phyloP scores from a whole-genome alignment of 2,888 invertebrate genomes.

The Biston stratarius region DNA sequence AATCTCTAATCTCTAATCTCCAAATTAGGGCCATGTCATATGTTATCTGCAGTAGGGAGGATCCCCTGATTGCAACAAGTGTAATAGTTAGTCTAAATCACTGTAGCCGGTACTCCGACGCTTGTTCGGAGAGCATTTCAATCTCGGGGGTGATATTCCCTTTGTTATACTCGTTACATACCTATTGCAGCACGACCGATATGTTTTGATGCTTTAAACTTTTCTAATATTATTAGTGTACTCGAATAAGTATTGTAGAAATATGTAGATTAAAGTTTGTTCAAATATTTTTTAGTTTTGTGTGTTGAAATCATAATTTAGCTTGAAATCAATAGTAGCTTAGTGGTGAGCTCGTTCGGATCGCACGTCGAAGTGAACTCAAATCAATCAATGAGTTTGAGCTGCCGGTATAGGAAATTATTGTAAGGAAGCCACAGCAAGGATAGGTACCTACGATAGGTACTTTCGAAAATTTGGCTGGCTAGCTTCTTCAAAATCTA shows the following conservation, averaged over 20 bases:
- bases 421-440: too few relatives aligned
- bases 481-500: too few relatives aligned
- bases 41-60: slow-evolving; percentile 62
- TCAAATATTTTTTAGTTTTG: too few relatives aligned
- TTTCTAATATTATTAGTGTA: not conserved
- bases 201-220: slow-evolving; percentile 63
- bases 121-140: slow-evolving; percentile 67
- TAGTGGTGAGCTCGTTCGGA: too few relatives aligned
- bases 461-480: too few relatives aligned
- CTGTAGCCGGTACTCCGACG: slow-evolving; percentile 62
- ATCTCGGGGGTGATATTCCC: slow-evolving; percentile 71
- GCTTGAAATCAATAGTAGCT: too few relatives aligned
- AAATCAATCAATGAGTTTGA: too few relatives aligned
- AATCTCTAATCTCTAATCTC: slow-evolving; percentile 59
- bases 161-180: slow-evolving; percentile 61
- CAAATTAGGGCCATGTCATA: slow-evolving; percentile 74
- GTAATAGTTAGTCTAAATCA: slow-evolving; percentile 80
- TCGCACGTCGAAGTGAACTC: too few relatives aligned
- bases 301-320: too few relatives aligned
- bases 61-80: slow-evolving; percentile 69
- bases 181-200: slow-evolving; percentile 46
- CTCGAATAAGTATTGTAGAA: not conserved
- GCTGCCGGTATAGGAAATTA: too few relatives aligned
- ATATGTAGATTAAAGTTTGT: not conserved
- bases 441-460: too few relatives aligned